Conservation (phyloP, 2,113 vertebrate genomes). For the Scalopus aquaticus region DNA sequence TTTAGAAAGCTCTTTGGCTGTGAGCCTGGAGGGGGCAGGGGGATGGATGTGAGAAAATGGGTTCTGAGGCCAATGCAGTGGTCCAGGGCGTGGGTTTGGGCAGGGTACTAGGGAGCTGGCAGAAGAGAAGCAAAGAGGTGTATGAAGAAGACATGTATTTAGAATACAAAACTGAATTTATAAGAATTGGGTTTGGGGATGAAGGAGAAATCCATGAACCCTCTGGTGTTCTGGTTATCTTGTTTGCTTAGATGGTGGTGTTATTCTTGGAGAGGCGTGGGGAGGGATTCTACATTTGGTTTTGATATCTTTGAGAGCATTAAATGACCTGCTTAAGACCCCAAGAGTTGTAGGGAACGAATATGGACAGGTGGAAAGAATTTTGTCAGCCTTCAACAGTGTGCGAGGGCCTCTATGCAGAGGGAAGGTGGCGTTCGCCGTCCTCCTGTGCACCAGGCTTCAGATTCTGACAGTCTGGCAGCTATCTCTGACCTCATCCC, state of each 20-base stretch:
- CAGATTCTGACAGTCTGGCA: background rate
- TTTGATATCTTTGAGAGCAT: background rate
- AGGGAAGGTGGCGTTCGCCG: fast-evolving
- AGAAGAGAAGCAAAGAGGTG: background rate
- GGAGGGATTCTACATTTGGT: background rate
- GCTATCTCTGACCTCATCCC: background rate
- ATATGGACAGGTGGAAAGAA: background rate
- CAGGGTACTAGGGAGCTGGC: background rate
- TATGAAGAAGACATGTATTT: background rate
- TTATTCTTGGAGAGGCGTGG: background rate
- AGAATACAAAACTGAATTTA: background rate
- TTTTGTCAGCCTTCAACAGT: background rate
- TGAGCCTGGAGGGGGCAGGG: background rate
- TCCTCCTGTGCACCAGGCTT: background rate
- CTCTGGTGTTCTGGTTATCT: background rate
- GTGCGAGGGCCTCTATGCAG: background rate
- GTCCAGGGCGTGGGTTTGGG: background rate
- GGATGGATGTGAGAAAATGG: background rate
- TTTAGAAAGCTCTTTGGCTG: background rate
- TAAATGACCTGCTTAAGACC: background rate
- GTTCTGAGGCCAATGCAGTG: background rate
- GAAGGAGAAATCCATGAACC: background rate
- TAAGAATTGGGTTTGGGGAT: background rate
- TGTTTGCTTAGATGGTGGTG: background rate
- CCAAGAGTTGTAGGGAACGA: background rate